Percentiles rank a stretch among this genome's conserved stretches.
phyloP scores from a whole-genome alignment of 2,113 vertebrate genomes.

The Proterorhinus semilunaris region DNA sequence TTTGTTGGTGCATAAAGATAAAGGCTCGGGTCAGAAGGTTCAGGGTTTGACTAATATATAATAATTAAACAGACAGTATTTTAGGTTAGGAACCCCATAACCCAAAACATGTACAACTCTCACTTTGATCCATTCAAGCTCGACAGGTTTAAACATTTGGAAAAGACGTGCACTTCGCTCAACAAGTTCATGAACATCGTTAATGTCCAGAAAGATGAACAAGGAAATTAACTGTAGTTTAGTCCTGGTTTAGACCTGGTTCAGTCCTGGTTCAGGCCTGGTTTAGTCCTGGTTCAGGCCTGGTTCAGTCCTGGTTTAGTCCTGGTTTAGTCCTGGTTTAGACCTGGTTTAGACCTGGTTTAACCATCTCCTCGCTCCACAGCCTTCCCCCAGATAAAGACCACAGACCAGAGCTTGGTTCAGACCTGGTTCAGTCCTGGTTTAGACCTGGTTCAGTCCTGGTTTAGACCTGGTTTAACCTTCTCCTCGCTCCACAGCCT shows the following conservation, averaged over 20 bases:
- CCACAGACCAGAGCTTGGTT: slow-evolving; percentile 81
- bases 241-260: background rate
- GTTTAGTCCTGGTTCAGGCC: background rate
- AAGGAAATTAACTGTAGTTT: no score
- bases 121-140: no score
- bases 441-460: background rate
- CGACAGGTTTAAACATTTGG: no score
- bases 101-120: no score
- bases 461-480: background rate
- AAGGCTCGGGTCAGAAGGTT: no score
- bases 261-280: background rate
- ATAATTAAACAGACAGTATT: no score
- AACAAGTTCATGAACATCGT: no score
- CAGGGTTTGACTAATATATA: no score
- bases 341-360: background rate
- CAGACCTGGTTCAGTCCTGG: background rate
- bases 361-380: slow-evolving; percentile 1
- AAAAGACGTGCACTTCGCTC: no score
- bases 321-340: background rate
- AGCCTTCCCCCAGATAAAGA: slow-evolving; percentile 94
- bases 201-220: no score
- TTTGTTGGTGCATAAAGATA: no score
- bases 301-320: background rate
- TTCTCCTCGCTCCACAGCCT: slow-evolving; percentile 70
- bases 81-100: no score